Evolutionary conservation across 1,140 invertebrate species (phyloP).

Genomic region (Brachionus rotundiformis): DNA sequence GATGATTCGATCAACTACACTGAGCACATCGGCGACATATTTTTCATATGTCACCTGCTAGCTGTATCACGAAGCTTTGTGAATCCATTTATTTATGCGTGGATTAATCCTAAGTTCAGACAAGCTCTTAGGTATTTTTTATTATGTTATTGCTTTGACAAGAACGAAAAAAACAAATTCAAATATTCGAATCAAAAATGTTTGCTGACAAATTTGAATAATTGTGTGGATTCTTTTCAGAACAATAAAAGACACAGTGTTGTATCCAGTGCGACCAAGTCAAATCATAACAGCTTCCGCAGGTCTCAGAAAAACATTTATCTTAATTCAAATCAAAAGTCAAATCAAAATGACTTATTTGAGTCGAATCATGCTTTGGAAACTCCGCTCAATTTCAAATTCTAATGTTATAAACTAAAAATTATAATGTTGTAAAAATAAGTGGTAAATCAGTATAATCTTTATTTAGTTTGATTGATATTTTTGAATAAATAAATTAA

Average conservation of each 20-base stretch:
- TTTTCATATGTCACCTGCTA: constrained; percentile 44
- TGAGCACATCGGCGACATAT: constrained; percentile 30
- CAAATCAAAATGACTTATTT: not conserved
- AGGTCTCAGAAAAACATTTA: not conserved
- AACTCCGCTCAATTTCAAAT: too few species aligned
- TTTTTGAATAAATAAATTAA: too few species aligned
- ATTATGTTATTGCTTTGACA: constrained; percentile 1
- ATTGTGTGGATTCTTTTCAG: not conserved
- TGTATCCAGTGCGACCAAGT: not conserved
- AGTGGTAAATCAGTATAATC: too few species aligned
- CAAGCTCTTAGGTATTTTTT: not conserved
- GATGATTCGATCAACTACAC: not conserved
- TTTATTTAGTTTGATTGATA: too few species aligned
- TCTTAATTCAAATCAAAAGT: not conserved
- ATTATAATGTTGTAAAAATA: too few species aligned
- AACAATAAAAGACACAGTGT: not conserved
- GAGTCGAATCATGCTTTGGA: not conserved
- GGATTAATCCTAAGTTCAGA: constrained; percentile 7
- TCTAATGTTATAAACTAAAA: too few species aligned
- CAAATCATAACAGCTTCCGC: not conserved
- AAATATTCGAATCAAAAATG: constrained; percentile 19
- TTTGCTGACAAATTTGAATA: not conserved
- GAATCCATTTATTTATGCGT: constrained; percentile 50
- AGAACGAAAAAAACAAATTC: not conserved
- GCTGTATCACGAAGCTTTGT: constrained; percentile 26